Evolutionary conservation across 2,113 vertebrate species (phyloP).

Genomic region (Ptychochromis oligacanthus): DNA sequence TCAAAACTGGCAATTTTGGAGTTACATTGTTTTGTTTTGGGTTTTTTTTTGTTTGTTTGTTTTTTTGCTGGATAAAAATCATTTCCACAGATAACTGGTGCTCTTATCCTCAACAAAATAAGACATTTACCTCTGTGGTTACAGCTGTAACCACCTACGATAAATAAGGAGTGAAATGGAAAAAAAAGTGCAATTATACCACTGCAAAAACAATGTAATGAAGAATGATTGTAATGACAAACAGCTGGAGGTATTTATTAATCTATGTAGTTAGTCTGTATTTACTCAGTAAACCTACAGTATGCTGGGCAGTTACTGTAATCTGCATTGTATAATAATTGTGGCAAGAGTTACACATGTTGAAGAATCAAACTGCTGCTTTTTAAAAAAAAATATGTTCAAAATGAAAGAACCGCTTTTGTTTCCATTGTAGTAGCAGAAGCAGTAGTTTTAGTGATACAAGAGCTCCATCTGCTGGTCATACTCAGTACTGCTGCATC

Average conservation of each 20-base stretch:
- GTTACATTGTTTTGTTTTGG: neutral
- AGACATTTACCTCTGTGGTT: neutral
- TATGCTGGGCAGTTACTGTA: slow-evolving; percentile 24
- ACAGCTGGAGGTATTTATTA: slow-evolving; percentile 64
- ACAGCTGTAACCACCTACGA: neutral
- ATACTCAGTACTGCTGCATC: slow-evolving; percentile 24
- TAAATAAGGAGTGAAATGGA: neutral
- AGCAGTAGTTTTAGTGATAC: neutral
- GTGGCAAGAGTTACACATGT: neutral
- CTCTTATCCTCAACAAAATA: neutral
- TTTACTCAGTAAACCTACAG: slow-evolving; percentile 24
- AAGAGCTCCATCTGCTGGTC: slow-evolving; percentile 53
- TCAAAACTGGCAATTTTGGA: neutral
- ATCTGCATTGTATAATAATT: slow-evolving; percentile 8
- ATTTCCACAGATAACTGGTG: neutral
- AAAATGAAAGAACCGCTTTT: slow-evolving; percentile 1
- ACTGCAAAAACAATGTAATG: slow-evolving; percentile 32
- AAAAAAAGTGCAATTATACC: slow-evolving; percentile 44
- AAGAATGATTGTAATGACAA: slow-evolving; percentile 48
- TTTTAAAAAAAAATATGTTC: no score
- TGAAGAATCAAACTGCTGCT: neutral
- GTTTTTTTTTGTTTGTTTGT: no score
- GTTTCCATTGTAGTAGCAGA: neutral
- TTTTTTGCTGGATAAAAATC: neutral
- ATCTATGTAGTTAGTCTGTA: slow-evolving; percentile 16